phyloP scores from a whole-genome alignment of 2,797 vertebrate species.

The Crypturellus tataupa region DNA sequence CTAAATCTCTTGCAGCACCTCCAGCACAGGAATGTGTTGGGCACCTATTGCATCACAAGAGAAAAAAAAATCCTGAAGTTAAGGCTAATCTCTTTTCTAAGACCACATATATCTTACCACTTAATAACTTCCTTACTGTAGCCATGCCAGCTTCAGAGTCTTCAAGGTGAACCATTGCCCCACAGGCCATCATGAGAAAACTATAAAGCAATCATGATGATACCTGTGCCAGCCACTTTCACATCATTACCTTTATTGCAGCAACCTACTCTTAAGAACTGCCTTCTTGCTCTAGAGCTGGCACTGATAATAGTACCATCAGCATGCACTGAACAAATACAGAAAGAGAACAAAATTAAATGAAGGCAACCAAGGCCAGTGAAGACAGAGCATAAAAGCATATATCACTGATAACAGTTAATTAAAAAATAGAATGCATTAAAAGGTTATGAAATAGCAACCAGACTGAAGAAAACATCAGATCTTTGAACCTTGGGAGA shows the following conservation, averaged over 20 bases:
- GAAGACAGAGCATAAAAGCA: not conserved
- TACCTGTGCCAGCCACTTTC: not conserved
- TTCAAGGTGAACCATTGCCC: not conserved
- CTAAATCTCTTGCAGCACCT: not conserved
- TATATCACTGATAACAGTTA: not conserved
- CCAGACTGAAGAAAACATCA: rapidly evolving
- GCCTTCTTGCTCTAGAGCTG: not conserved
- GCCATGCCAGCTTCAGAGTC: not conserved
- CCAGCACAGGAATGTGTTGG: not conserved
- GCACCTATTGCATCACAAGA: not conserved
- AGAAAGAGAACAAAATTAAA: not conserved
- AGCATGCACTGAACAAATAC: not conserved
- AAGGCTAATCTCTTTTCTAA: not conserved
- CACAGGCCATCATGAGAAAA: not conserved
- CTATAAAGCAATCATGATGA: not conserved
- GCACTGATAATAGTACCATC: not conserved
- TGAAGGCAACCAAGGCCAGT: not conserved
- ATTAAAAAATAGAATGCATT: not conserved
- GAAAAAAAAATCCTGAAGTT: not conserved
- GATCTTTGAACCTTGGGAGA: not conserved
- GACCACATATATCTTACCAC: not conserved
- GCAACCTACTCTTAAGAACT: not conserved
- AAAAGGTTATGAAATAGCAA: not conserved
- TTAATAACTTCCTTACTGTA: not conserved
- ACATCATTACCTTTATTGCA: not conserved